Conservation (phyloP, 2,888 invertebrate genomes). For the Orthonychiurus folsomi region DNA sequence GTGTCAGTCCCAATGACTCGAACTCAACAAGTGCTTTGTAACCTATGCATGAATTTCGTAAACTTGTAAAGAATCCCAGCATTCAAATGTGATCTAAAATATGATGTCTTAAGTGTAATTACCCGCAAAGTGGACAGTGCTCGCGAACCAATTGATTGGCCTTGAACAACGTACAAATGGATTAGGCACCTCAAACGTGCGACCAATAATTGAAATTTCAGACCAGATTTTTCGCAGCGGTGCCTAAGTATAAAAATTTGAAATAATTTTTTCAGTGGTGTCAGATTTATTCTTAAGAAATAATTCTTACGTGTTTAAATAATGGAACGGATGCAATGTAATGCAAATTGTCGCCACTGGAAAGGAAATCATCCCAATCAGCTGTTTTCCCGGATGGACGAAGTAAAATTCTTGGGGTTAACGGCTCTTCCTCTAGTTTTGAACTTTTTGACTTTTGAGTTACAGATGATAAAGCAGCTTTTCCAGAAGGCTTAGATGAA, state of each 20-base stretch:
- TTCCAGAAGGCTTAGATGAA: no score
- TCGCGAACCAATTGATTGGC: conserved; percentile 27
- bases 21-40: conserved; percentile 28
- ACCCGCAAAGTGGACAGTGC: conserved; percentile 29
- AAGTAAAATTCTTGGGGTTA: neutral
- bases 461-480: no score
- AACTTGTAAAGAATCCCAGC: neutral
- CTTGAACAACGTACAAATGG: conserved; percentile 14
- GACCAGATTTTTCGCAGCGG: conserved; percentile 23
- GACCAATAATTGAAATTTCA: conserved; percentile 19
- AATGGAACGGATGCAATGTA: conserved; percentile 22
- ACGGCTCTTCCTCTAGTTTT: neutral
- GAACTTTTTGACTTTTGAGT: neutral
- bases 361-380: conserved; percentile 31
- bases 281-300: neutral
- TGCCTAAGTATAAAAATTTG: conserved; percentile 18
- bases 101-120: no score
- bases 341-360: conserved; percentile 11
- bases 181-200: conserved; percentile 25
- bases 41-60: conserved; percentile 16
- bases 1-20: conserved; percentile 18
- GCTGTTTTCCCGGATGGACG: conserved; percentile 18
- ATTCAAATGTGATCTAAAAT: no score
- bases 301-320: conserved; percentile 24
- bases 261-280: neutral